Conservation (phyloP, 92 coral and sea anemone genomes). For the Pocillopora meandrina region DNA sequence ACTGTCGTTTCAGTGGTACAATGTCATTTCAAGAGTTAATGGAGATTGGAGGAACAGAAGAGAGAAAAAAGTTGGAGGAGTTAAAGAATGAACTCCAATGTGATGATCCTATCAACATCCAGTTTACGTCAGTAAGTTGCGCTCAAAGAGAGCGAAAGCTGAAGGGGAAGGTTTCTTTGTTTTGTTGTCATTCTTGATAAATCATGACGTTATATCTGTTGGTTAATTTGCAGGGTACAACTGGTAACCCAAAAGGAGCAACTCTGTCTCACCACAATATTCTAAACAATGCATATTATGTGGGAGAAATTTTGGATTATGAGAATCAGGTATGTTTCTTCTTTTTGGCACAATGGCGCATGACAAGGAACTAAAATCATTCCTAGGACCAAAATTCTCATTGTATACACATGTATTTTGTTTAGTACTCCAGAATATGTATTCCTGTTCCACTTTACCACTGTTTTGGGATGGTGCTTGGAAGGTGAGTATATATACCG, state of each 20-base stretch:
- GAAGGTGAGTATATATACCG: conserved; percentile 66
- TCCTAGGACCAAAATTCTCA: not conserved
- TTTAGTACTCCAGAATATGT: conserved; percentile 79
- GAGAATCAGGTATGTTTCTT: conserved; percentile 58
- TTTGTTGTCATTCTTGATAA: not conserved
- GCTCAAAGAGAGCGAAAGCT: not conserved
- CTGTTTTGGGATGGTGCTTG: conserved; percentile 99
- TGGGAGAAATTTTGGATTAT: conserved; percentile 72
- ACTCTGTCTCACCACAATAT: conserved; percentile 82
- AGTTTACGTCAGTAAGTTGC: conserved; percentile 89
- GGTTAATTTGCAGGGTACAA: conserved; percentile 77
- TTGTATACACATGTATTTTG: not conserved
- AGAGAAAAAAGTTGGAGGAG: conserved; percentile 61
- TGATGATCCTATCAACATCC: conserved; percentile 97
- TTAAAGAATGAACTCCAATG: conserved; percentile 80
- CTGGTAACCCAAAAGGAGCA: conserved; percentile 97
- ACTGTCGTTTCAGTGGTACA: conserved; percentile 71
- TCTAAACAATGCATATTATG: conserved; percentile 76
- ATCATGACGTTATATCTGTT: not conserved
- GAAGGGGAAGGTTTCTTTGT: not conserved
- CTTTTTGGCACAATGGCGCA: not conserved
- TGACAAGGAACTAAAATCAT: no score
- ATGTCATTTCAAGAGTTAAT: conserved; percentile 77
- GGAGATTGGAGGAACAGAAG: conserved; percentile 67
- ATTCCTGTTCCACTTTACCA: conserved; percentile 96